A percentile compares a stretch with the other conserved stretches of the same genome.
phyloP scores from a whole-genome alignment of 2,888 invertebrate genomes.

The Dynastes tityus region DNA sequence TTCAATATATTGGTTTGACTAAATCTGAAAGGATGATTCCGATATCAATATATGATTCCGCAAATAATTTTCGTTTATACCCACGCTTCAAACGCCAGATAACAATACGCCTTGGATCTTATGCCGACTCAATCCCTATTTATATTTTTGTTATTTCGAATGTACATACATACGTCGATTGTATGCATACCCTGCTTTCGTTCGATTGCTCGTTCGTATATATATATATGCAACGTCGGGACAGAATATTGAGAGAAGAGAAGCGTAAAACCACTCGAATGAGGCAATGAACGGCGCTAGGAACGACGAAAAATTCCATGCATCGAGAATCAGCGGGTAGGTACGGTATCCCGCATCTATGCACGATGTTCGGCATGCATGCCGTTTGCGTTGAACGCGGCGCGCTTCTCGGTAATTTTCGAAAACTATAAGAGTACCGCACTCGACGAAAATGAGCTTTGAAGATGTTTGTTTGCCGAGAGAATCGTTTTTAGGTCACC shows the following conservation, averaged over 20 bases:
- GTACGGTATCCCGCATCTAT: neutral
- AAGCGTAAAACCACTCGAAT: conserved; percentile 28
- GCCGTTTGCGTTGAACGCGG: no score
- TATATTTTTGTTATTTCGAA: conserved; percentile 29
- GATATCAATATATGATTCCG: neutral
- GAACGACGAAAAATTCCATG: conserved; percentile 22
- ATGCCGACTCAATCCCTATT: neutral
- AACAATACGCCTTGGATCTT: conserved; percentile 15
- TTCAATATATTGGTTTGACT: neutral
- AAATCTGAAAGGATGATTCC: conserved; percentile 8
- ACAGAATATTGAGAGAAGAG: conserved; percentile 26
- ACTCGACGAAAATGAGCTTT: no score
- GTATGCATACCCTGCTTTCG: neutral
- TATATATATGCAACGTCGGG: no score
- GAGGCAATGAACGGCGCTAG: neutral
- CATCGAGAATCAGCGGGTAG: conserved; percentile 21
- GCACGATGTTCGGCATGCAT: no score
- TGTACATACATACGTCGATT: neutral
- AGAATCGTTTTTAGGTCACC: no score
- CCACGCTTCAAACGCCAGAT: conserved; percentile 11
- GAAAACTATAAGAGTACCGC: no score
- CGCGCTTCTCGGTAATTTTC: no score
- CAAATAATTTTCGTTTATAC: conserved; percentile 7
- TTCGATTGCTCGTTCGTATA: no score
- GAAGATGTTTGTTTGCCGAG: no score